Evolutionary conservation across 2,888 invertebrate genomes (phyloP), one percentile per base, ranked within the genome.

Genomic region (Eupelmus urozonus): DNA sequence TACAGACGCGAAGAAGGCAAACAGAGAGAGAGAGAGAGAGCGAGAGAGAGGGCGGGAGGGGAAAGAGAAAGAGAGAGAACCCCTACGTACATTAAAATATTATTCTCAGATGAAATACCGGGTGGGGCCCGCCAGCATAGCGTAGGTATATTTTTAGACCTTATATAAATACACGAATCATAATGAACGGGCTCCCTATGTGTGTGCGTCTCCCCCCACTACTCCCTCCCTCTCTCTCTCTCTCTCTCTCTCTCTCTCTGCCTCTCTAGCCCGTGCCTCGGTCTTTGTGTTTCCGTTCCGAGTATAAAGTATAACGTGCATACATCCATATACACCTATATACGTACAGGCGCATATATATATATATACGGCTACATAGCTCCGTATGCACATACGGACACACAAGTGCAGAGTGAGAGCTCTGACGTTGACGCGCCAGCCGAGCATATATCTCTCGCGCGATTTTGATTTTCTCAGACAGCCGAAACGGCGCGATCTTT

Each of bases 161-260:
- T 89, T 89, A 89, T 89, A 89, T 89, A 89, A 89, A 89, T 89
- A 89, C 88, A 89, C 89, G 89, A 89, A 89, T 89, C 89, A 89
- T 89, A 89, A 89, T 89, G 89, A 89, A 89, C 86, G 88, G 85
- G 85, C 86, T 85, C 83, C 82, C 57, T 67, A 18, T 40, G 51
- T 69, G 63, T 71, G 74, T 69, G 79, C 66, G 81, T 80, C n/a
- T n/a, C n/a, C n/a, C n/a, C n/a, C n/a, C n/a, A n/a, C n/a, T n/a
- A n/a, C n/a, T n/a, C n/a, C n/a, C n/a, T n/a, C n/a, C n/a, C n/a
- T n/a, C n/a, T n/a, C n/a, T n/a, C n/a, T n/a, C n/a, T n/a, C n/a
- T n/a, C n/a, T 73, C 76, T 45, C 59, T 49, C 67, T 57, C n/a
- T n/a, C n/a, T n/a, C n/a, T n/a, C n/a, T 65, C 80, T 76, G 81